Base-by-base conservation (phyloP, 2,113 vertebrate species). In the Daubentonia madagascariensis region DNA sequence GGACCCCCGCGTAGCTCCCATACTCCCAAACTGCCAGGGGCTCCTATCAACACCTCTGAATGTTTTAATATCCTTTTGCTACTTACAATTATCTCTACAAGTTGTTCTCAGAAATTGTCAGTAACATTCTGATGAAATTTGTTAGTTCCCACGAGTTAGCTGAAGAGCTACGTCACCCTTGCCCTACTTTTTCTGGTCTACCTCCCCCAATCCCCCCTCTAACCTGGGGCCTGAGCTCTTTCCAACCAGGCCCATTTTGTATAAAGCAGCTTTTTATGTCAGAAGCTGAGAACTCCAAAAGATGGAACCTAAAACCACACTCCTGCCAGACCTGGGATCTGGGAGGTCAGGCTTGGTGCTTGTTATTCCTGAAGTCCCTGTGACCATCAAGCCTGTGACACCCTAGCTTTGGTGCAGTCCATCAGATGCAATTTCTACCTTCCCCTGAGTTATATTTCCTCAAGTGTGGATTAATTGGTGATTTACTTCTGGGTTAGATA, bases 151-250 rank as follows among this genome's bases (percentile, higher is more conserved):
- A 1, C 2, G 16, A 22, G 22, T 6, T 18, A 43, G 3, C 1
- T 11, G 5, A 22, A 32, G 2, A 52, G 4, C 5, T 10, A 2
- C 0, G 3, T 23, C 25, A 2, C 17, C 5, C 7, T 40, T 48
- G 28, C 54, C 6, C 12, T 6, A 1, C 30, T 17, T 52, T 22
- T 6, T 13, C 13, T 28, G 48, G 1, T 40, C 48, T 28, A 1
- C 57, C 32, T 94, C 0, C 35, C 25, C 9, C 0, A 1, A 0
- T 8, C 18, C 6, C 28, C 9, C 18, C n/a, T 65, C 35, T 54
- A 23, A 20, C 2, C n/a, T 14, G 8, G 5, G n/a, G 23, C 1
- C 8, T 32, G 43, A 4, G 0, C 1, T 28, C 40, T 1, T 18
- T 18, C 23, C 13, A 1, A 1, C 13, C n/a, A 37, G 12, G 16